Percentiles rank a stretch among this genome's conserved stretches.
Conservation (phyloP, 2,888 invertebrate genomes). For the Drosophila algonquin region DNA sequence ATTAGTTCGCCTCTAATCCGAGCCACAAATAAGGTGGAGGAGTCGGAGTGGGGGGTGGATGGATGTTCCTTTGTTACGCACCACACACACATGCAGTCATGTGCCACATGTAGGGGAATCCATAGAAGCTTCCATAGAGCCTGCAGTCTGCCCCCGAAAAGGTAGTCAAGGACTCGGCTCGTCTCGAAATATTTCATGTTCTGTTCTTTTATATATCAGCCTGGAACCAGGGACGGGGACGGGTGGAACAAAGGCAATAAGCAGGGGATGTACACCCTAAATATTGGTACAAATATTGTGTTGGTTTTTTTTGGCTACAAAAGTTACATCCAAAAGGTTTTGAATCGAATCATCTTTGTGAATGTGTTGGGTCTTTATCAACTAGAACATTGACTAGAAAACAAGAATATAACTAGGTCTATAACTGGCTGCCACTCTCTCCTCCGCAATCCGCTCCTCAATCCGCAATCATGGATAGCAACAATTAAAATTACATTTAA, state of each 20-base stretch:
- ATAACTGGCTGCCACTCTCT: conserved; percentile 1
- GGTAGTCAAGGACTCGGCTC: conserved; percentile 37
- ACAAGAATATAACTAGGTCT: conserved; percentile 37
- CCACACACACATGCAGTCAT: conserved; percentile 31
- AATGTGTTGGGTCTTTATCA: conserved; percentile 1
- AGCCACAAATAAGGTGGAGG: conserved; percentile 63
- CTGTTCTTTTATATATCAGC: not conserved
- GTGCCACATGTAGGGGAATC: conserved; percentile 54
- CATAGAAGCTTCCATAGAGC: conserved; percentile 56
- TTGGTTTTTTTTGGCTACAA: not conserved
- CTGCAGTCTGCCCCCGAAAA: conserved; percentile 3
- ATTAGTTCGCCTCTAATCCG: conserved; percentile 76
- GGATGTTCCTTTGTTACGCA: conserved; percentile 58
- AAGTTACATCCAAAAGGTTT: not conserved
- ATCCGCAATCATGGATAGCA: too few species aligned
- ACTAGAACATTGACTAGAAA: conserved; percentile 48
- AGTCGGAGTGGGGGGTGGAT: conserved; percentile 11
- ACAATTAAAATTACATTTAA: conserved; percentile 12
- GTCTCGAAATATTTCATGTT: conserved; percentile 2
- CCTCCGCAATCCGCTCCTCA: not conserved
- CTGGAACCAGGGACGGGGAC: not conserved
- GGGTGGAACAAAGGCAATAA: not conserved
- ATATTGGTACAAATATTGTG: not conserved
- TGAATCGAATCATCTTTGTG: not conserved
- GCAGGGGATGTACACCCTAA: not conserved